phyloP scores from a whole-genome alignment of 2,888 invertebrate species.

The Oscheius onirici region DNA sequence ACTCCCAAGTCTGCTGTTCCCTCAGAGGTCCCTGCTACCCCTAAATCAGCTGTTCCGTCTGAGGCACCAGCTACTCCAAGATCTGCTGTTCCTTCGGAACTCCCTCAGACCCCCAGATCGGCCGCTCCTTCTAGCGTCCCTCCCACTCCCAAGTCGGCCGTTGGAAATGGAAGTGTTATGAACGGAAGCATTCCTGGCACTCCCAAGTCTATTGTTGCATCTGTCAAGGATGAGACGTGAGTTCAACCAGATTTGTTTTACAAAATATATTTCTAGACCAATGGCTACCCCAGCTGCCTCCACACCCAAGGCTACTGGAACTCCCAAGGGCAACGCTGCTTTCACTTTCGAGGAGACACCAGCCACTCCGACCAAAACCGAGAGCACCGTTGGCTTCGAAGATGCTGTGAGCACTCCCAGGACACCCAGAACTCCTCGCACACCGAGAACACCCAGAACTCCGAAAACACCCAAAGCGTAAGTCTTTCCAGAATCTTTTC shows the following conservation, averaged over 20 bases:
- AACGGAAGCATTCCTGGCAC: conserved; percentile 56
- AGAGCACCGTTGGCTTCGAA: conserved; percentile 38
- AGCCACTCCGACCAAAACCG: conserved; percentile 52
- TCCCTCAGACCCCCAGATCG: conserved; percentile 48
- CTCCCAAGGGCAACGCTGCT: conserved; percentile 48
- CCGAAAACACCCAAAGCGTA: conserved; percentile 52
- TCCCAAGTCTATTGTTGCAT: conserved; percentile 38
- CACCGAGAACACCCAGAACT: conserved; percentile 62
- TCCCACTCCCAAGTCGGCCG: conserved; percentile 51
- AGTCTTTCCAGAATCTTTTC: conserved; percentile 14
- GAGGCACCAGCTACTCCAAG: conserved; percentile 47
- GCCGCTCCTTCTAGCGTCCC: conserved; percentile 44
- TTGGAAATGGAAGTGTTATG: conserved; percentile 34
- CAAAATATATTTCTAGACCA: conserved; percentile 31
- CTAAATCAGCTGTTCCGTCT: conserved; percentile 43
- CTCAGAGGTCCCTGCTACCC: conserved; percentile 47
- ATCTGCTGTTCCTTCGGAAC: conserved; percentile 43
- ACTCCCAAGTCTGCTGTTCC: conserved; percentile 45
- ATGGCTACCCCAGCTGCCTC: conserved; percentile 39
- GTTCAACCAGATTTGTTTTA: background rate
- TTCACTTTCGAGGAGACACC: conserved; percentile 63
- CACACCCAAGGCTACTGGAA: conserved; percentile 49
- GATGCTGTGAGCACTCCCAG: conserved; percentile 34
- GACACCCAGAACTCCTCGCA: conserved; percentile 62
- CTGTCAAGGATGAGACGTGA: conserved; percentile 28